A percentile compares a stretch with the other conserved stretches of the same genome.
phyloP scores from a whole-genome alignment of 2,797 vertebrate genomes.

The Labeo calbasu region DNA sequence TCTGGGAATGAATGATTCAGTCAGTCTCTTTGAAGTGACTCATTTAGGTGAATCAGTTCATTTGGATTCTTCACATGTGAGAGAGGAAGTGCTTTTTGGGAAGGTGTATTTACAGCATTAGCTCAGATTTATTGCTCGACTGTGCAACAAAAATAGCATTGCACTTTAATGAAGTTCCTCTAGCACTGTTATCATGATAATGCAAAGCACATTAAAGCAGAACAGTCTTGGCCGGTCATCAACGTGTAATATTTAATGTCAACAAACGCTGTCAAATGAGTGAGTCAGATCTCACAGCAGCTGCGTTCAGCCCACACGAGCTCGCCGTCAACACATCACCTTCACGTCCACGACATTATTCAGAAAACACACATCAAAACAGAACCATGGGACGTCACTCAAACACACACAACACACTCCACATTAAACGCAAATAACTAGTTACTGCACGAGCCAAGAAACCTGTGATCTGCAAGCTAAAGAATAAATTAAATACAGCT shows the following conservation, averaged over 20 bases:
- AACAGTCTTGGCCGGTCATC: constrained; percentile 17
- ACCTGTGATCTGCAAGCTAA: not conserved
- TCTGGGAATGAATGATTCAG: not conserved
- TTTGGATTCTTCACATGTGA: not conserved
- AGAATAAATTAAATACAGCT: not conserved
- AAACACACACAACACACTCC: not conserved
- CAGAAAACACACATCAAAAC: constrained; percentile 33
- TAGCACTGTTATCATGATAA: not conserved
- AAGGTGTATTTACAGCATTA: not conserved
- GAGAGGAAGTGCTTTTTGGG: not conserved
- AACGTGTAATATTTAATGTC: constrained; percentile 33
- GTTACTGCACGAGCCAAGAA: not conserved
- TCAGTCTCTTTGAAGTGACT: not conserved
- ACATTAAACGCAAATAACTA: not conserved
- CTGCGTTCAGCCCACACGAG: constrained; percentile 40
- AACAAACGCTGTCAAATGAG: constrained; percentile 30
- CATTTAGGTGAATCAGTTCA: not conserved
- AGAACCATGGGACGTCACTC: not conserved
- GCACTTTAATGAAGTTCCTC: not conserved
- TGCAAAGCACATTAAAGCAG: constrained; percentile 6
- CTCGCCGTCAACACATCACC: constrained; percentile 28
- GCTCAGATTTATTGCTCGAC: not conserved
- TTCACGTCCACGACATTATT: constrained; percentile 23
- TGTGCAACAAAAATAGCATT: not conserved
- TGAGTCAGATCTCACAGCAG: constrained; percentile 40